Evolutionary conservation across 2,888 invertebrate genomes (phyloP), one percentile per base, ranked within the genome.

Genomic region (Oxyteleia sp.): DNA sequence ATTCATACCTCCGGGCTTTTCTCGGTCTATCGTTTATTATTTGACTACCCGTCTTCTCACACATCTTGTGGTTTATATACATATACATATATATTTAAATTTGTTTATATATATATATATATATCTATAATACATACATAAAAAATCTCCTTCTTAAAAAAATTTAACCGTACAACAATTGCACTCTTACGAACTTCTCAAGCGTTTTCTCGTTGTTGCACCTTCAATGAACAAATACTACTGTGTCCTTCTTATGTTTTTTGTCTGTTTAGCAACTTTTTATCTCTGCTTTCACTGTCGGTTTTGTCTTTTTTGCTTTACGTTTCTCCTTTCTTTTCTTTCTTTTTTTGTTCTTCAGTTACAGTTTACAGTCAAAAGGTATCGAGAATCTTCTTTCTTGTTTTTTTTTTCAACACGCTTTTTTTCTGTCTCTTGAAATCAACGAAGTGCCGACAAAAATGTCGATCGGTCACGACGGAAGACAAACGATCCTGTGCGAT

Each of bases 211-310:
- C 85, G 86, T 84, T 88, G 78, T 87, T 88, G 85, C 89, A 90
- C 90, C 81, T 82, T 82, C 71, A 84, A 88, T 79, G 82, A 87
- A 84, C 76, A 86, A 80, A 84, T 81, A 84, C 84, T 86, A 69
- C 80, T 68, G 63, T 85, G 75, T 86, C 76, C 86, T 87, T 84
- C 87, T 78, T 84, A 64, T 84, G 84, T 86, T 85, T 85, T 88
- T 86, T 87, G 87, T 89, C 89, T 90, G 85, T 89, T 87, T 87
- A 87, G 89, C 88, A 87, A 87, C 82, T 88, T 90, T 89, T 90
- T 85, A 86, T 85, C 88, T 90, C 85, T 87, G 88, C 89, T 90
- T 87, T 85, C 64, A 84, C 84, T 86, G 82, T 87, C 85, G 69
- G 71, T 86, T 84, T 49, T 84, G 29, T 63, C 32, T 74, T 32